phyloP scores from a whole-genome alignment of 2,888 invertebrate genomes.

The Ophioninae sp. region DNA sequence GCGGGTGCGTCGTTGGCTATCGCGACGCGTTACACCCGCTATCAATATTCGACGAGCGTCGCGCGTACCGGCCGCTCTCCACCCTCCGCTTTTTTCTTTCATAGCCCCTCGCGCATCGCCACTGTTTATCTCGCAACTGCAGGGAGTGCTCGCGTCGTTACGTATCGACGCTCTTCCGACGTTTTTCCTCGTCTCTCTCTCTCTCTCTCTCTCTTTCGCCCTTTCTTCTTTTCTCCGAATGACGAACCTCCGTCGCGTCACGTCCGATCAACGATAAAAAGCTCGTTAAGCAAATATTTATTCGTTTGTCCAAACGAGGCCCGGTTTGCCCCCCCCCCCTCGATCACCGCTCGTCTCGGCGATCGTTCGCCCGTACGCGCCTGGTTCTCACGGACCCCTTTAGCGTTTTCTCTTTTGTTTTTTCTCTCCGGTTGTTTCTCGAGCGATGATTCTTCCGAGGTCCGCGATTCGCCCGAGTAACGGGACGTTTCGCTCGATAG shows the following conservation, averaged over 20 bases:
- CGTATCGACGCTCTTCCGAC: background rate
- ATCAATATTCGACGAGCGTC: conserved; percentile 52
- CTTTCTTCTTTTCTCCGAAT: background rate
- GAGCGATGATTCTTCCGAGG: too few species aligned
- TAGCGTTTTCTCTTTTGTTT: too few species aligned
- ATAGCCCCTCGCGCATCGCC: conserved; percentile 3
- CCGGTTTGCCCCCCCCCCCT: background rate
- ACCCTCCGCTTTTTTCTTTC: background rate
- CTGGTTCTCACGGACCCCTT: too few species aligned
- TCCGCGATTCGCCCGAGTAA: too few species aligned
- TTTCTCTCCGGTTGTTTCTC: too few species aligned
- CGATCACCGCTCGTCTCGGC: too few species aligned
- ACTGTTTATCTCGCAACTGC: conserved; percentile 42
- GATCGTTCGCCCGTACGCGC: too few species aligned
- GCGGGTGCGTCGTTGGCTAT: background rate
- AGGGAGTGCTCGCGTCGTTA: background rate
- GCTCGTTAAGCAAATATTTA: conserved; percentile 60
- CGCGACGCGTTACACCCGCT: conserved; percentile 13
- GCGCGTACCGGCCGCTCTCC: conserved; percentile 5
- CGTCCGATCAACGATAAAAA: conserved; percentile 28
- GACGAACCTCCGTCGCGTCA: background rate
- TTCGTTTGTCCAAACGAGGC: conserved; percentile 43
- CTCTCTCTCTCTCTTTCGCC: background rate
- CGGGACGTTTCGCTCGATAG: too few species aligned
- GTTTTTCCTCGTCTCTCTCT: background rate